Evolutionary conservation across 1,140 invertebrate species (phyloP).

Genomic region (Brachionus calyciflorus): DNA sequence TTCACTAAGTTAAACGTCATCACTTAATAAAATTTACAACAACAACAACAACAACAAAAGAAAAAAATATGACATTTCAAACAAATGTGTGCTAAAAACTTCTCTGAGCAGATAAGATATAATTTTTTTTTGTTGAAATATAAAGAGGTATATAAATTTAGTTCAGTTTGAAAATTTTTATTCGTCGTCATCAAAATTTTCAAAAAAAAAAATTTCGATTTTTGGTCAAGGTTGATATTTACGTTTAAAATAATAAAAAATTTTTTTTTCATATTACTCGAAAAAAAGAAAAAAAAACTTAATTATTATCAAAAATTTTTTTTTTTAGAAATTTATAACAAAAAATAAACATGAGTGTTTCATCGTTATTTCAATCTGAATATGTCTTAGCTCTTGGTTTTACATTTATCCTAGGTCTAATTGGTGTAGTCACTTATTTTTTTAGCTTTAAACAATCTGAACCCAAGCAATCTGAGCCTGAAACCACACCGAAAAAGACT

Average conservation of each 20-base stretch:
- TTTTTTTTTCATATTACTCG: not conserved
- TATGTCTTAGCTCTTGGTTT: constrained; percentile 1
- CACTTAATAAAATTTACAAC: no score
- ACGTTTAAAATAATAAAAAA: not conserved
- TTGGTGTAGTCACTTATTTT: not conserved
- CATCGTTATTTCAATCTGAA: constrained; percentile 4
- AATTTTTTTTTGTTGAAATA: no score
- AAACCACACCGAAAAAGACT: not conserved
- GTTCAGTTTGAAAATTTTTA: not conserved
- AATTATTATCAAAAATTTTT: no score
- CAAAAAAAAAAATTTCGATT: not conserved
- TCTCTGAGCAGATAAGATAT: constrained; percentile 13
- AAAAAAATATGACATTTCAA: no score
- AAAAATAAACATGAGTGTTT: not conserved
- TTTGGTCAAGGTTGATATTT: constrained; percentile 35
- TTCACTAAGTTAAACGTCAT: no score
- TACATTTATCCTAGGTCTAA: not conserved
- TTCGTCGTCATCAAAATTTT: constrained; percentile 25
- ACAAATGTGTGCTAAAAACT: no score
- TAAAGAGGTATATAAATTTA: no score
- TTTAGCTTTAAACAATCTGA: not conserved
- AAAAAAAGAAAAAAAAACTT: no score
- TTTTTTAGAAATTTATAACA: not conserved
- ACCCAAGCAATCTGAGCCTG: not conserved
- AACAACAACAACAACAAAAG: no score